Conservation (phyloP, 1,140 invertebrate species). For the Pogonognathellus flavescens region DNA sequence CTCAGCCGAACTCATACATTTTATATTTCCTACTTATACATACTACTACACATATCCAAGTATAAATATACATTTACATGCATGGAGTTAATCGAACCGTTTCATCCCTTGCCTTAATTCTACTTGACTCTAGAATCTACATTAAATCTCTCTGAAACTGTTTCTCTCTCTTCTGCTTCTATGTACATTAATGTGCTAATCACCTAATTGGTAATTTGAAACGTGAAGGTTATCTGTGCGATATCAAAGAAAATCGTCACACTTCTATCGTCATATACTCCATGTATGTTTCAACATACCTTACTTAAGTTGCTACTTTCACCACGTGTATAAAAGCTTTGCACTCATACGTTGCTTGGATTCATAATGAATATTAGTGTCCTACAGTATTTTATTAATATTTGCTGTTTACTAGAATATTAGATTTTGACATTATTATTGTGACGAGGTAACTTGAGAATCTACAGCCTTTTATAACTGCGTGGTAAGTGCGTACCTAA, state of each 20-base stretch:
- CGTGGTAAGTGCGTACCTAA: no score
- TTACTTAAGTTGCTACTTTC: not conserved
- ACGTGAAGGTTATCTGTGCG: not conserved
- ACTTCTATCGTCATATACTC: not conserved
- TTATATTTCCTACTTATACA: not conserved
- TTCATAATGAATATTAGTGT: not conserved
- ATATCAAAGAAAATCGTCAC: not conserved
- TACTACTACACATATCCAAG: not conserved
- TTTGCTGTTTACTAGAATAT: no score
- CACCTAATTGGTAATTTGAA: slow-evolving; percentile 45
- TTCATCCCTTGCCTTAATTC: not conserved
- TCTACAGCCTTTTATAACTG: no score
- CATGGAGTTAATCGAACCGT: not conserved
- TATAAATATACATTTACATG: not conserved
- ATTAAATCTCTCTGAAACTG: not conserved
- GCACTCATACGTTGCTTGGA: not conserved
- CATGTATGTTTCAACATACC: not conserved
- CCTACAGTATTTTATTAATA: no score
- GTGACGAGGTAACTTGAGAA: no score
- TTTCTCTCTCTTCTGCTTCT: not conserved
- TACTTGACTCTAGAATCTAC: not conserved
- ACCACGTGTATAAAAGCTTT: not conserved
- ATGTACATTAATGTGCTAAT: slow-evolving; percentile 40
- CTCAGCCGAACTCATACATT: not conserved
- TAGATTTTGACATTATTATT: no score